A percentile compares a stretch with the other conserved stretches of the same genome.
These are phyloP conservation scores for Poeciliopsis turneri DNA, from an alignment of 2,797 vertebrate species.

Conservation along the genomic window DNA sequence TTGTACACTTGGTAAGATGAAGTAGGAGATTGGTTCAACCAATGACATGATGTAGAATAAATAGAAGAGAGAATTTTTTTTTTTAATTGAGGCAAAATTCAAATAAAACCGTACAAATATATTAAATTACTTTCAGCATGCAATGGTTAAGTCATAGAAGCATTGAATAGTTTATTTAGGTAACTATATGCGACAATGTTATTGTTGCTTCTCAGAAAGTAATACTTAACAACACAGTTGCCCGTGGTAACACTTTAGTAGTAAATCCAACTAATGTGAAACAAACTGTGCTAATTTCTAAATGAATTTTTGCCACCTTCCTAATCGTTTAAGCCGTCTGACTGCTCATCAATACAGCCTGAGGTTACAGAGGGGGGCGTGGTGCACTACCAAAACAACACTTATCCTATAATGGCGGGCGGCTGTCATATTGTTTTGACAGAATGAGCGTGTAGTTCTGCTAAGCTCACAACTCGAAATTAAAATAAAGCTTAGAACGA, in stretches of 20 bases:
- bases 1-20: background rate
- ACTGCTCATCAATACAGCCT: slow-evolving; percentile 36
- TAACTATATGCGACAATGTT: background rate
- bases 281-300: background rate
- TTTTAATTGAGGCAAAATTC: background rate
- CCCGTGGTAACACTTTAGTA: background rate
- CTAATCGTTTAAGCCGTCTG: slow-evolving; percentile 20
- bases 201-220: background rate
- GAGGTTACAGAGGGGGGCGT: slow-evolving; percentile 78
- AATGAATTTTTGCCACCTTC: slow-evolving; percentile 5
- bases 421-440: slow-evolving; percentile 75
- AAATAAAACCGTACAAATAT: background rate
- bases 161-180: background rate
- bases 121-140: background rate
- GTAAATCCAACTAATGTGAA: background rate
- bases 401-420: slow-evolving; percentile 78
- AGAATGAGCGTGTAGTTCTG: slow-evolving; percentile 45
- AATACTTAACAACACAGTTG: background rate
- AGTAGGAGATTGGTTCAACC: background rate
- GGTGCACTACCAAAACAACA: slow-evolving; percentile 76
- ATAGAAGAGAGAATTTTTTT: background rate
- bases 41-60: background rate
- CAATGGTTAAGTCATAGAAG: background rate
- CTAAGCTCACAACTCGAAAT: background rate
- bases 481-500: background rate